These are phyloP conservation scores for Distichodus sexfasciatus DNA, from an alignment of 2,797 vertebrate species.

Conservation along the genomic window DNA sequence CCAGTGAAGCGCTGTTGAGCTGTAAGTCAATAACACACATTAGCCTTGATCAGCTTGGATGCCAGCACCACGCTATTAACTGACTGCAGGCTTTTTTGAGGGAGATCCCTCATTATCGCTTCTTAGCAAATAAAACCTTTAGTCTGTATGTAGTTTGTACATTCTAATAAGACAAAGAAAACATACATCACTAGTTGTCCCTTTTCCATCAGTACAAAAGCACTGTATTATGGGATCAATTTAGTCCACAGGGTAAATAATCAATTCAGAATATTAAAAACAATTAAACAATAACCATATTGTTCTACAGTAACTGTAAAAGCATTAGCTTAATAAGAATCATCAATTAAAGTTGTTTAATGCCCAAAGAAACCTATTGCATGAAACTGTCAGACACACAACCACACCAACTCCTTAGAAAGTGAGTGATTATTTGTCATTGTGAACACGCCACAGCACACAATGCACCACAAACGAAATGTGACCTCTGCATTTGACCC, in stretches of 20 bases:
- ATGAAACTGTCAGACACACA: no score
- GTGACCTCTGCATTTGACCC: no score
- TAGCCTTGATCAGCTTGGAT: constrained; percentile 30
- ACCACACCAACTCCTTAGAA: no score
- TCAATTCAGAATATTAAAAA: neutral
- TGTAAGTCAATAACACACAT: constrained; percentile 53
- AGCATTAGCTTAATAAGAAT: neutral
- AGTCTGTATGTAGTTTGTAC: neutral
- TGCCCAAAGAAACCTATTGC: no score
- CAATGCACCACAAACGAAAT: no score
- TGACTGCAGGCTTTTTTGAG: neutral
- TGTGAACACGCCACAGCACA: no score
- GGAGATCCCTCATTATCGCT: constrained; percentile 29
- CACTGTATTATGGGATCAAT: neutral
- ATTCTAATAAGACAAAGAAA: neutral
- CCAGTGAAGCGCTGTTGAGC: constrained; percentile 35
- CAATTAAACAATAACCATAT: no score
- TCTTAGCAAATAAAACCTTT: neutral
- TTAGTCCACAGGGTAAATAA: neutral
- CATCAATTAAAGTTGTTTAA: no score
- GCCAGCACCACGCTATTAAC: constrained; percentile 25
- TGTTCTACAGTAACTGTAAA: neutral
- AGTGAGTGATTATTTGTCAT: no score
- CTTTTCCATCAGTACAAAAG: no score
- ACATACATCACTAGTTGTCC: neutral